Evolutionary conservation across 2,888 invertebrate species (phyloP).

Genomic region (Apocheima hispidaria): DNA sequence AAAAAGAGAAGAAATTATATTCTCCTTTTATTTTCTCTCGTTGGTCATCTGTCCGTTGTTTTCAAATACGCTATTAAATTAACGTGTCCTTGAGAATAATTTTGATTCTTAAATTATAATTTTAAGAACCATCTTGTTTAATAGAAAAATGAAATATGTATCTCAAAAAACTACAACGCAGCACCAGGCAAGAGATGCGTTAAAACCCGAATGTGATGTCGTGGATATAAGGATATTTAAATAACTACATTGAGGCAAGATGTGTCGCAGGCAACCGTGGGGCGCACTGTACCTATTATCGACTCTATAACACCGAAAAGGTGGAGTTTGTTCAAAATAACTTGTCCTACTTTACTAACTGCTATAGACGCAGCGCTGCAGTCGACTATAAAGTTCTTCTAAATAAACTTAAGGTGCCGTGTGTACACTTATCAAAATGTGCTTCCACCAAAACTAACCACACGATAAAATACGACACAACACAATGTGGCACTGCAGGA

Average conservation of each 20-base stretch:
- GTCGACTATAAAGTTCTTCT: too few relatives aligned
- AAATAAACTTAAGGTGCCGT: too few relatives aligned
- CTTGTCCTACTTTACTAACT: too few relatives aligned
- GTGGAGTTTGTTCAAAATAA: not conserved
- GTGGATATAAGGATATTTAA: not conserved
- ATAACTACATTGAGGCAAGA: not conserved
- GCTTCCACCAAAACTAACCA: not conserved
- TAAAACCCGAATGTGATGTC: slow-evolving; percentile 12
- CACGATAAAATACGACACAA: not conserved
- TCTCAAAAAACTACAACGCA: slow-evolving; percentile 20
- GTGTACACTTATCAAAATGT: not conserved
- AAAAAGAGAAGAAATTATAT: too few relatives aligned
- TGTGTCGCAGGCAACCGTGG: not conserved
- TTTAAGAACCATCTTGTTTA: slow-evolving; percentile 36
- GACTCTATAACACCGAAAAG: too few relatives aligned
- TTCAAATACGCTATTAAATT: too few relatives aligned
- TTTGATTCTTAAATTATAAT: slow-evolving; percentile 12
- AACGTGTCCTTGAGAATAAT: not conserved
- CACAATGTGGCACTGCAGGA: not conserved
- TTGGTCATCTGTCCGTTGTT: too few relatives aligned
- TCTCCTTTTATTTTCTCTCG: too few relatives aligned
- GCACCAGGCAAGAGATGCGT: slow-evolving; percentile 19
- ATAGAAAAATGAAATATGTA: slow-evolving; percentile 24
- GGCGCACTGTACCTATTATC: too few relatives aligned
- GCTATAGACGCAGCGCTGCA: not conserved